Base-by-base conservation (phyloP, 2,888 invertebrate genomes). In the Mechanitis messenoides region DNA sequence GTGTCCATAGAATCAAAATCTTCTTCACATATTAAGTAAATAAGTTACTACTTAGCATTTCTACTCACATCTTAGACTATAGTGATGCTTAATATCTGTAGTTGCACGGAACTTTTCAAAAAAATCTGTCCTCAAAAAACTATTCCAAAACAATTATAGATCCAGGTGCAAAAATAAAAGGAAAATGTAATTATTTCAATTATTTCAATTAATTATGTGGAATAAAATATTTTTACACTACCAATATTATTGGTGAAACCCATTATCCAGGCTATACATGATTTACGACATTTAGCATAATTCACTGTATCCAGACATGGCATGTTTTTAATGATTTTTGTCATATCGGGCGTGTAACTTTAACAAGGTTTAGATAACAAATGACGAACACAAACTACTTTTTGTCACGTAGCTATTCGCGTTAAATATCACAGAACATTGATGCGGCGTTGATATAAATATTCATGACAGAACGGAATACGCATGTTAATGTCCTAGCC, bases 391-490 rank as follows among this genome's bases (percentile, higher is more conserved):
- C 55, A 65, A 63, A 66, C 65, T 65, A 63, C 62, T 67, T 57
- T 54, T 55, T 62, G 69, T 69, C 66, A 69, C 64, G 69, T 65
- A 67, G 42, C 59, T 63, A 63, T 59, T 67, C 69, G 70, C 73
- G 74, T 70, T 77, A 76, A 77, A 74, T 80, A 79, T 80, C 72
- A 72, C 72, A 71, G 78, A 78, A 79, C 79, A 83, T 82, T 80
- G 83, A 83, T 81, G 81, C 75, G 73, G 69, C 68, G 68, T 69
- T 71, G 75, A 71, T 80, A 83, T 85, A 83, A 84, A 85, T 85
- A 86, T 86, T 85, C 84, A 85, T 84, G 81, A 76, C 76, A 74
- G 79, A 74, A 76, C 69, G 73, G 78, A 76, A 80, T 74, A 79
- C 76, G 79, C 80, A 82, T 82, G 83, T 80, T 81, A 81, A 83